A percentile compares a stretch with the other conserved stretches of the same genome.
Conservation (phyloP, 2,113 vertebrate genomes). For the Urocitellus parryii region DNA sequence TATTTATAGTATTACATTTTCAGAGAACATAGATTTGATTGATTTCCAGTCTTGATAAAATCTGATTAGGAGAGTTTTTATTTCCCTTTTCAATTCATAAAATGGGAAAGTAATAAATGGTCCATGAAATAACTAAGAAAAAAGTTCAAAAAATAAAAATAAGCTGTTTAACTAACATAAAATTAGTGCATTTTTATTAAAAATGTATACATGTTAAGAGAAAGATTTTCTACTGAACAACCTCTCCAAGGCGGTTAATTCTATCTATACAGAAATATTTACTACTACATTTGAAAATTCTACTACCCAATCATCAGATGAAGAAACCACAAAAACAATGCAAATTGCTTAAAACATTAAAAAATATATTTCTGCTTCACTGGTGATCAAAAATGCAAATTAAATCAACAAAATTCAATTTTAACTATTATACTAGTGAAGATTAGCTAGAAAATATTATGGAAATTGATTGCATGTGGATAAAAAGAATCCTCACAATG, state of each 20-base stretch:
- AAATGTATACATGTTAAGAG: background rate
- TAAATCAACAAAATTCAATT: conserved; percentile 9
- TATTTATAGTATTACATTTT: background rate
- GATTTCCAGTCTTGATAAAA: background rate
- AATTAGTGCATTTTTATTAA: background rate
- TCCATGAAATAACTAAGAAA: background rate
- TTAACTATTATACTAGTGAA: conserved; percentile 40
- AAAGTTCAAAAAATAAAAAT: background rate
- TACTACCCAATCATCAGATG: background rate
- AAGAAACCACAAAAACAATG: background rate
- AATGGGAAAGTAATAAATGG: background rate
- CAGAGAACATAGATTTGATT: background rate
- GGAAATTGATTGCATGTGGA: background rate
- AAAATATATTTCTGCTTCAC: background rate
- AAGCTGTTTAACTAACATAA: background rate
- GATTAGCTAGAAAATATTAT: conserved; percentile 10
- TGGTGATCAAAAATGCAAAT: conserved; percentile 41
- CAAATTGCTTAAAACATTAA: background rate
- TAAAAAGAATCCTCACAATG: background rate
- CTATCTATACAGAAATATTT: background rate
- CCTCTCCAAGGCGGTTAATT: background rate
- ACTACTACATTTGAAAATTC: background rate
- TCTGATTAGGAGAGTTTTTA: background rate
- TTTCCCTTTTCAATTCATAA: background rate
- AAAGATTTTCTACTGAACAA: background rate